phyloP scores from a whole-genome alignment of 2,113 vertebrate species.

The Leucoraja erinaceus region DNA sequence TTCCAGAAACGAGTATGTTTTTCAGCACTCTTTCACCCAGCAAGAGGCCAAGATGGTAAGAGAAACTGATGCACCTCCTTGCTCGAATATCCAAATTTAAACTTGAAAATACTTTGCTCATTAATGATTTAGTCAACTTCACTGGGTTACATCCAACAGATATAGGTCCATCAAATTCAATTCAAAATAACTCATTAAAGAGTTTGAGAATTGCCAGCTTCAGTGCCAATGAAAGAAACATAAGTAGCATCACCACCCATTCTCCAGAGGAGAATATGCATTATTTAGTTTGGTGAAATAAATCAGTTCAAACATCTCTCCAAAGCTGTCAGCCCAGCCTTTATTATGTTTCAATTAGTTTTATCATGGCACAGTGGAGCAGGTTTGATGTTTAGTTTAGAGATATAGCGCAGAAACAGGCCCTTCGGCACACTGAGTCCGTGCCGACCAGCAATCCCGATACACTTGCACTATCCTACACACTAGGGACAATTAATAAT shows the following conservation, averaged over 20 bases:
- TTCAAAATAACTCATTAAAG: slow-evolving; percentile 17
- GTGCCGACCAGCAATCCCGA: too few relatives aligned
- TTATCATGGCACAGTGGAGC: background rate
- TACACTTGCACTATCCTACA: too few relatives aligned
- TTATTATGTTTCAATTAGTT: background rate
- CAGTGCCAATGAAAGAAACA: background rate
- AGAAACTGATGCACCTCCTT: background rate
- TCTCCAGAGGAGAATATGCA: background rate
- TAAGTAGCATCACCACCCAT: background rate
- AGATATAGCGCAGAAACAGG: too few relatives aligned
- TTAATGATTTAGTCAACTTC: background rate
- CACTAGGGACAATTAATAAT: too few relatives aligned
- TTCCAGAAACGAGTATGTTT: background rate
- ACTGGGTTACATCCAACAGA: background rate
- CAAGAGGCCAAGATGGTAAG: background rate
- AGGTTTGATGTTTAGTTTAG: background rate
- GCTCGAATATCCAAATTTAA: slow-evolving; percentile 5
- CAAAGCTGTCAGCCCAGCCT: background rate
- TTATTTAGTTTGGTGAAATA: slow-evolving; percentile 14
- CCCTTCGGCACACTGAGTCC: too few relatives aligned
- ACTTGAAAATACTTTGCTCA: background rate
- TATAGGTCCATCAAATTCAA: slow-evolving; percentile 6
- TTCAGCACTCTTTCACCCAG: background rate
- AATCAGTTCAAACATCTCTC: slow-evolving; percentile 19
- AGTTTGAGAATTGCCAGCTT: background rate